phyloP scores from a whole-genome alignment of 2,113 vertebrate species.

The Calyptomena viridis region DNA sequence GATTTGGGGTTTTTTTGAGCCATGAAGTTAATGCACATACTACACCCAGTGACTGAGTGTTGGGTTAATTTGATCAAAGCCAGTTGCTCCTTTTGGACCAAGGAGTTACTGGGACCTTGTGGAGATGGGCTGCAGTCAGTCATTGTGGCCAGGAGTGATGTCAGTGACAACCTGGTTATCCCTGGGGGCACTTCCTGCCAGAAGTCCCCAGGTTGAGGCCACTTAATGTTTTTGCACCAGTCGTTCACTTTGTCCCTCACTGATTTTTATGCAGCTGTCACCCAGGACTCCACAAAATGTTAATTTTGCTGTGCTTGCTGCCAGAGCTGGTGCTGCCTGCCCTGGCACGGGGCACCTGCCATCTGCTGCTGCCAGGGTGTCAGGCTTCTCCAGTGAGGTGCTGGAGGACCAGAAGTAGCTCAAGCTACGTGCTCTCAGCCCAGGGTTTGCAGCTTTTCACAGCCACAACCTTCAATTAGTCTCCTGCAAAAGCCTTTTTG shows the following conservation, averaged over 20 bases:
- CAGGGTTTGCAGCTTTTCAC: neutral
- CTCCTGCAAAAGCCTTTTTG: neutral
- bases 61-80: neutral
- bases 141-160: neutral
- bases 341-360: neutral
- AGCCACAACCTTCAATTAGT: neutral
- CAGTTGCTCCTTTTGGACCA: neutral
- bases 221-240: neutral
- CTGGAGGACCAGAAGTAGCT: neutral
- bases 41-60: fast-evolving
- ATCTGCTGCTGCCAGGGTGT: neutral
- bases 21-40: neutral
- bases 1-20: neutral
- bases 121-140: neutral
- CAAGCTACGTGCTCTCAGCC: neutral
- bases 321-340: neutral
- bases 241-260: neutral
- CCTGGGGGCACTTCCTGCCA: neutral
- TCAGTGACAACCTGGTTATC: neutral
- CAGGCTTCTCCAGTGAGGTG: neutral
- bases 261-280: neutral
- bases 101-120: neutral
- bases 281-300: neutral
- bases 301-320: neutral
- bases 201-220: neutral